Evolutionary conservation across 2,797 vertebrate genomes (phyloP), one percentile per base, ranked within the genome.

Genomic region (Chelonia mydas): DNA sequence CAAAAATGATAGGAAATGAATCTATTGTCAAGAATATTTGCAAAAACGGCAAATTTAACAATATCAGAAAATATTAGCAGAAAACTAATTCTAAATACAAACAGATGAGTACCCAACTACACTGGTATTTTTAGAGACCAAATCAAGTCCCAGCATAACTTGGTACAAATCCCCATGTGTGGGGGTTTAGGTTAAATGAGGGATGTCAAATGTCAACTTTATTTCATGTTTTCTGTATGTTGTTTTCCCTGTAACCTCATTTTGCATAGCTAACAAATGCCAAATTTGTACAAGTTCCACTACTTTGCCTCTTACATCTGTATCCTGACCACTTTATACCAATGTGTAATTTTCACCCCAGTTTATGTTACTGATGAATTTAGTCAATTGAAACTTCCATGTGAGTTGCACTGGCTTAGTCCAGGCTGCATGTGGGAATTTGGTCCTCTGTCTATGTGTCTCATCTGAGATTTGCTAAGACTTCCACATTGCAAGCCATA

Each of bases 41-140:
- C 23, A 74, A 74, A 74, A 41, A 21, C 11, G 9, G 21, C 37
- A 74, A 74, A 74, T 41, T 41, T 74, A 74, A 41, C 68, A 37
- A 74, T 74, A 74, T 25, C 41, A 41, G 23, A 41, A 74, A 72
- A 23, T 21, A 68, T 21, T 72, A 11, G 10, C n/a, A 10, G 23
- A 74, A 74, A 41, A 41, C 65, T 17, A n/a, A 68, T 68, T 68
- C 19, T 68, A n/a, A 68, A 68, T 68, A 11, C 17, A 68, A 68
- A n/a, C 9, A 61, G 57, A 37, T 37, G 13, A 68, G 33, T 21
- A 21, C 4, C 65, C 61, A 61, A 68, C 15, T 0, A 0, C 0
- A 0, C 28, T 81, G 54, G 13, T 90, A 68, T 11, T 77, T 81
- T 91, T 76, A 81, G 54, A 59, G 33, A 89, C 37, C 7, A 84